phyloP scores from a whole-genome alignment of 2,797 vertebrate species.

The Anguilla marmorata region DNA sequence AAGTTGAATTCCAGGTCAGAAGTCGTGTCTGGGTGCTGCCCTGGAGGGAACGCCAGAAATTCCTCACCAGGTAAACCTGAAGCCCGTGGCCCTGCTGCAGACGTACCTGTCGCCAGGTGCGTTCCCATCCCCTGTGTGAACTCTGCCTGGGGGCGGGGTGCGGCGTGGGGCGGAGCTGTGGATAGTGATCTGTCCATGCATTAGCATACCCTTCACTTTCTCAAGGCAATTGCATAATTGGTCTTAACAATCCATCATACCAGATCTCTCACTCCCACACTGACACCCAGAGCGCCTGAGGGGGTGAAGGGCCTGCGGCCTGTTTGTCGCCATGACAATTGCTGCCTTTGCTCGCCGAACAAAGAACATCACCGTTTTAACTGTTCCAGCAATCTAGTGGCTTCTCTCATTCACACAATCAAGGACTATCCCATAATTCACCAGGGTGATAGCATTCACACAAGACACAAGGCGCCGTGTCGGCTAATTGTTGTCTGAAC shows the following conservation, averaged over 20 bases:
- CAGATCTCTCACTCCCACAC: slow-evolving; percentile 45
- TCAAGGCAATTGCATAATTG: slow-evolving; percentile 63
- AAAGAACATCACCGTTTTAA: neutral
- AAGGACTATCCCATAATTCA: too few species aligned
- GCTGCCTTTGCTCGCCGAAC: neutral
- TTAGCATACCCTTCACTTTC: slow-evolving; percentile 46
- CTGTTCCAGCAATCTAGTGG: neutral
- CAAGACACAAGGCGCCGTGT: neutral
- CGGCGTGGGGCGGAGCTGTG: slow-evolving; percentile 26
- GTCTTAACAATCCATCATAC: slow-evolving; percentile 63
- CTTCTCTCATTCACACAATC: neutral
- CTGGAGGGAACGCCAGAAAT: slow-evolving; percentile 54
- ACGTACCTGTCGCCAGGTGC: slow-evolving; percentile 60
- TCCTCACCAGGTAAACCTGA: slow-evolving; percentile 36
- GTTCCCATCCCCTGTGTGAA: slow-evolving; percentile 30
- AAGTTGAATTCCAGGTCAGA: slow-evolving; percentile 38
- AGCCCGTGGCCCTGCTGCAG: slow-evolving; percentile 34
- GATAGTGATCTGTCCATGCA: slow-evolving; percentile 38
- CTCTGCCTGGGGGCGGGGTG: slow-evolving; percentile 1
- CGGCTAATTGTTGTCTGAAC: neutral
- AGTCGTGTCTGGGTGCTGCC: slow-evolving; percentile 22
- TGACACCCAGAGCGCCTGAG: neutral
- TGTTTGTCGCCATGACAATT: neutral
- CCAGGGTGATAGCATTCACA: neutral
- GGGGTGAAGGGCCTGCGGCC: neutral